Conservation (phyloP, 1,140 invertebrate genomes). For the Pseudomyrmex flavicornis region DNA sequence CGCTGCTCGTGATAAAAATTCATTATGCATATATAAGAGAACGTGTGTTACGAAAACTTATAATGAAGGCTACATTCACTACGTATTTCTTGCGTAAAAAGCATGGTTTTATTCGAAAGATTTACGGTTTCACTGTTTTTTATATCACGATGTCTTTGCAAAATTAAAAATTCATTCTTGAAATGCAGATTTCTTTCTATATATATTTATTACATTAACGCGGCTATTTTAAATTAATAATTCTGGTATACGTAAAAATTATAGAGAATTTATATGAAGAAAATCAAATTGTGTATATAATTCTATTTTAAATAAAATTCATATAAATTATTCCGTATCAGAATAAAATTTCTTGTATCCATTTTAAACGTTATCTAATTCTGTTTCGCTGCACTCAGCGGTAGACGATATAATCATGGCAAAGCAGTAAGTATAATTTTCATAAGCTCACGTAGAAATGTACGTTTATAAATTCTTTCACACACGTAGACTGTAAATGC, state of each 20-base stretch:
- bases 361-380: conserved; percentile 5
- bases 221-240: too few relatives aligned
- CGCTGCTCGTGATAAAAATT: conserved; percentile 9
- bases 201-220: too few relatives aligned
- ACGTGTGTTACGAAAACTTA: background rate
- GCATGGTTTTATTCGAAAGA: background rate
- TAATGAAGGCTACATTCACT: background rate
- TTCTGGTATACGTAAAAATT: too few relatives aligned
- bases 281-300: too few relatives aligned
- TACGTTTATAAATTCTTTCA: conserved; percentile 10
- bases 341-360: too few relatives aligned
- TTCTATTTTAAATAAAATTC: too few relatives aligned
- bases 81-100: background rate
- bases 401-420: background rate
- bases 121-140: background rate
- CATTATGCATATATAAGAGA: conserved; percentile 8
- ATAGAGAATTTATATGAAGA: too few relatives aligned
- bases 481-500: background rate
- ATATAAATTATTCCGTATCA: too few relatives aligned
- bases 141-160: background rate
- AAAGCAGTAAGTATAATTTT: conserved; percentile 26
- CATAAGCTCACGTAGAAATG: conserved; percentile 8
- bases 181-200: too few relatives aligned
- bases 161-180: background rate
- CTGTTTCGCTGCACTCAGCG: background rate